Evolutionary conservation across 37 sponge, comb jelly and placozoan species (phyloP).

Genomic region (Halichondria panicea): DNA sequence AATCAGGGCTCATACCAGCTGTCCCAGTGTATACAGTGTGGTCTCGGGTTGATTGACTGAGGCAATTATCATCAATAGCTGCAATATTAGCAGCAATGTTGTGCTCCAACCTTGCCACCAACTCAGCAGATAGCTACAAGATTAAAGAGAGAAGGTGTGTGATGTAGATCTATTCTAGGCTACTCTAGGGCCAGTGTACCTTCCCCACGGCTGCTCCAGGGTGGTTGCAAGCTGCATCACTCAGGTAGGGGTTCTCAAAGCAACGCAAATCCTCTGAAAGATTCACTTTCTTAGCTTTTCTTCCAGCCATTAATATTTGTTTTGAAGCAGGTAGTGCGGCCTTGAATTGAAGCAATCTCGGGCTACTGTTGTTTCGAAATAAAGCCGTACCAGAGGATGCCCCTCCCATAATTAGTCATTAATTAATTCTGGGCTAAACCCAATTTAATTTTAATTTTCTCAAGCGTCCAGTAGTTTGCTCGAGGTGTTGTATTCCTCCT

Average conservation of each 20-base stretch:
- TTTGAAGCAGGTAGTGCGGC: too few species aligned
- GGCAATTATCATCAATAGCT: not conserved
- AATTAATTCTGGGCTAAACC: too few species aligned
- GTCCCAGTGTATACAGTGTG: slow-evolving; percentile 55
- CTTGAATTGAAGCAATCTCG: too few species aligned
- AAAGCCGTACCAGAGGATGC: too few species aligned
- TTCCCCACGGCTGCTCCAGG: not conserved
- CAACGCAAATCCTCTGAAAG: not conserved
- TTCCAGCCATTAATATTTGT: too few species aligned
- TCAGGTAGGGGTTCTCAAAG: slow-evolving; percentile 9
- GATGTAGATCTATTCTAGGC: too few species aligned
- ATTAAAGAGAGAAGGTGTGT: not conserved
- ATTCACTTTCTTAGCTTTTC: too few species aligned
- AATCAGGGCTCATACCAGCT: slow-evolving; percentile 12
- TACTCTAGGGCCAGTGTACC: not conserved
- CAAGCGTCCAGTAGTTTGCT: too few species aligned
- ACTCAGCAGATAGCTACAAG: slow-evolving; percentile 2
- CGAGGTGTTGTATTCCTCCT: too few species aligned
- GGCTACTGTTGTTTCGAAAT: too few species aligned
- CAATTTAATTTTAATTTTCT: too few species aligned
- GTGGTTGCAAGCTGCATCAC: not conserved
- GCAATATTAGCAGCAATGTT: not conserved
- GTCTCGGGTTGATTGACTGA: not conserved
- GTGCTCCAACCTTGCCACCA: slow-evolving; percentile 12
- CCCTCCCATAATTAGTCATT: too few species aligned